Evolutionary conservation across 2,113 vertebrate species (phyloP), one percentile per base, ranked within the genome.

Genomic region (Corythoichthys haematopterus): DNA sequence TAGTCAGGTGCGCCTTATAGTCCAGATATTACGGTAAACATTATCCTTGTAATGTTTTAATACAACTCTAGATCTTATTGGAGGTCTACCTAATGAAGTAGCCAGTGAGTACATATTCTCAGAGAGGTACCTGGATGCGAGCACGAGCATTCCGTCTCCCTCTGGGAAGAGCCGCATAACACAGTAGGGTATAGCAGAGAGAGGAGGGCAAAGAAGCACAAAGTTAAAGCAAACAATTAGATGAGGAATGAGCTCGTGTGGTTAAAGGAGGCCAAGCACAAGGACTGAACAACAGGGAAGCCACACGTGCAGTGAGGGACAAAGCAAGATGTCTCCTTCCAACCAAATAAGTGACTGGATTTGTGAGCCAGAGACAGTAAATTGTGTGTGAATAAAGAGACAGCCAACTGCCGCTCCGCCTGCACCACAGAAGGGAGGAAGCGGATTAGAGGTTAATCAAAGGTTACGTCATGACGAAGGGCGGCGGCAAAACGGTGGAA

Each of bases 71-170:
- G 4, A 46, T 12, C 40, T 1, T 2, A 45, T 46, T 45, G 2
- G 38, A 62, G n/a, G 38, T 62, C 40, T 28, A 28, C 20, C 60
- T 46, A 62, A 46, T 62, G 20, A 45, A 45, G 40, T 45, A 40
- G 59, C 40, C n/a, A 45, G 16, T n/a, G 40, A 13, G 40, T 13
- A 11, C 40, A 33, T 20, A 70, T 11, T 59, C 63, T 47, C 11
- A 37, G 63, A 88, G 83, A 77, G 91, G 92, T 99, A 99, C 97
- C 97, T 99, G 97, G 85, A 94, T 96, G 87, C 97, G 97, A 48
- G 94, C 91, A 86, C 97, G 96, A 69, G 97, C 93, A 95, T 98
- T 99, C 93, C 97, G 94, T 94, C 97, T 94, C 94, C 96, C 97
- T 96, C 97, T 99, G 95, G 94, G 88, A 91, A 92, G 92, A 95